These are phyloP conservation scores for Sacculina carcini DNA, from an alignment of 2,888 invertebrate genomes.

Conservation along the genomic window DNA sequence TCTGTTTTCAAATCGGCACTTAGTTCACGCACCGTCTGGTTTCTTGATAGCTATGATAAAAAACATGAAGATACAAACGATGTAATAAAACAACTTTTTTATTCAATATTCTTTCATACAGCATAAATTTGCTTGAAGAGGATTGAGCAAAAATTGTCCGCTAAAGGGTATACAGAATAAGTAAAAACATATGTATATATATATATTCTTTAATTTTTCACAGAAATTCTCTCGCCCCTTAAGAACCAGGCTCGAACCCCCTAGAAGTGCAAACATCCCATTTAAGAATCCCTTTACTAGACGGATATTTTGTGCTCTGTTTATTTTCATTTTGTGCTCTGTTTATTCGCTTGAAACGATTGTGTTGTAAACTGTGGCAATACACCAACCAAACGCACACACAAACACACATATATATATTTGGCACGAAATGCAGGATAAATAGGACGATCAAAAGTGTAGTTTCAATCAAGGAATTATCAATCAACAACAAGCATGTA, in stretches of 20 bases:
- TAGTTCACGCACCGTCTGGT: too few relatives aligned
- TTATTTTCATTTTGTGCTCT: background rate
- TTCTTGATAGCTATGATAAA: too few relatives aligned
- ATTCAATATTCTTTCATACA: too few relatives aligned
- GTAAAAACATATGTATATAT: background rate
- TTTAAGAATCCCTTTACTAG: background rate
- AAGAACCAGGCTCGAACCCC: too few relatives aligned
- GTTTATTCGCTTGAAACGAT: background rate
- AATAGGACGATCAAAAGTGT: background rate
- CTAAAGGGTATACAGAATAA: too few relatives aligned
- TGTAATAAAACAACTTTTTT: too few relatives aligned
- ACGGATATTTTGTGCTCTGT: background rate
- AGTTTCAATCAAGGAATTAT: background rate
- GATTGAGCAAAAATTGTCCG: too few relatives aligned
- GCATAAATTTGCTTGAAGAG: too few relatives aligned
- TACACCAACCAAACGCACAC: background rate
- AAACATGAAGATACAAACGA: too few relatives aligned
- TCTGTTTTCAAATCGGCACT: too few relatives aligned
- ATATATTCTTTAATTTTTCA: too few relatives aligned
- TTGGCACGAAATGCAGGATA: background rate
- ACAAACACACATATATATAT: background rate
- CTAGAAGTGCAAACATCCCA: background rate
- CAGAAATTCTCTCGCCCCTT: too few relatives aligned
- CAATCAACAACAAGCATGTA: background rate
- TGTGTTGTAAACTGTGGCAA: background rate